A percentile compares a stretch with the other conserved stretches of the same genome.
phyloP scores from a whole-genome alignment of 2,888 invertebrate species.

The Spialia ferax region DNA sequence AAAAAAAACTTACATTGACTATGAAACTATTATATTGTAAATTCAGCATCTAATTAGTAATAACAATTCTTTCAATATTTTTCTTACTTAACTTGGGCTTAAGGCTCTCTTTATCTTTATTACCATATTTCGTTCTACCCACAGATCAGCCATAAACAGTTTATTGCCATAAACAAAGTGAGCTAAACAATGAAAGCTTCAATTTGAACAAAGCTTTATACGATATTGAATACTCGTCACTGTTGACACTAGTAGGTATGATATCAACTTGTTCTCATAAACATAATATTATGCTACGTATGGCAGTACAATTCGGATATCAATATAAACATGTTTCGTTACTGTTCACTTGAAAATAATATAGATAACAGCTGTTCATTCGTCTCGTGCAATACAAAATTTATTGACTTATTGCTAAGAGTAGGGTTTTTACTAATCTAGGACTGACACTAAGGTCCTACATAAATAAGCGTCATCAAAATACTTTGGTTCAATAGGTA shows the following conservation, averaged over 20 bases:
- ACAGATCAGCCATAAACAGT: too few species aligned
- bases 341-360: neutral
- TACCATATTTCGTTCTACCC: too few species aligned
- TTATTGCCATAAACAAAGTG: neutral
- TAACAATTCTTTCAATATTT: too few species aligned
- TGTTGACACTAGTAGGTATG: neutral
- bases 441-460: too few species aligned
- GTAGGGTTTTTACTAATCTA: neutral
- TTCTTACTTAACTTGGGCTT: too few species aligned
- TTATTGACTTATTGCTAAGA: neutral
- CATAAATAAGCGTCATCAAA: too few species aligned
- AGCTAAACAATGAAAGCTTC: neutral
- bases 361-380: slow-evolving; percentile 1
- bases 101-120: too few species aligned
- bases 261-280: neutral
- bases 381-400: neutral
- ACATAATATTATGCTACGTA: neutral
- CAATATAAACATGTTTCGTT: slow-evolving; percentile 16
- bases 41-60: too few species aligned
- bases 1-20: too few species aligned
- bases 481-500: too few species aligned
- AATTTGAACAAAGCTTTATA: slow-evolving; percentile 6
- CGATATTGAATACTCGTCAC: slow-evolving; percentile 14
- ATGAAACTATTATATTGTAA: too few species aligned
- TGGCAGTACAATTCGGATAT: neutral